phyloP scores from a whole-genome alignment of 2,888 invertebrate genomes.

The Caenorhabditis sp. region DNA sequence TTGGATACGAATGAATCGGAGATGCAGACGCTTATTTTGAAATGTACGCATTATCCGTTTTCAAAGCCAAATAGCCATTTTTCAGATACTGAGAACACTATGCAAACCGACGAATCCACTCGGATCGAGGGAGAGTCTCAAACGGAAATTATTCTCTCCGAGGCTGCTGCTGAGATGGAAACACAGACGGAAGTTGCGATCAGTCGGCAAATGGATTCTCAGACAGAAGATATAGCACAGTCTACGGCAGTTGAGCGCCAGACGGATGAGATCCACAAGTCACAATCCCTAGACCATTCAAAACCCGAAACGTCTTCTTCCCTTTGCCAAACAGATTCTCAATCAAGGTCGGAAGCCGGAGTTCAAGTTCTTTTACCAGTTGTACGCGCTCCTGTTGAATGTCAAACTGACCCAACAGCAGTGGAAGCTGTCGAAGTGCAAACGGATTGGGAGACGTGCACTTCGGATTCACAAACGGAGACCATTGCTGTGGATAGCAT shows the following conservation, averaged over 20 bases:
- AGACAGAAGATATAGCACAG: background rate
- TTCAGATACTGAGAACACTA: slow-evolving; percentile 15
- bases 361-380: background rate
- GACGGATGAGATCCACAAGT: background rate
- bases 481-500: background rate
- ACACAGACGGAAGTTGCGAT: background rate
- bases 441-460: slow-evolving; percentile 2
- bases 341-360: background rate
- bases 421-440: slow-evolving; percentile 22
- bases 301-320: slow-evolving; percentile 17
- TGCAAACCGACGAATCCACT: slow-evolving; percentile 14
- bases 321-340: slow-evolving; percentile 15
- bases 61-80: no score
- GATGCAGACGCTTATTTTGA: slow-evolving; percentile 10
- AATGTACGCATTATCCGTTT: no score
- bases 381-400: background rate
- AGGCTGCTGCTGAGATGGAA: background rate
- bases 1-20: background rate
- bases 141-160: no score
- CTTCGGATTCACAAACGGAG: slow-evolving; percentile 22
- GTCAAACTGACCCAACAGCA: slow-evolving; percentile 9
- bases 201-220: background rate
- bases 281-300: background rate
- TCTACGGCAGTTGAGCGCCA: background rate
- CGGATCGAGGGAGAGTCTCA: slow-evolving; percentile 4